Conservation (phyloP, 1,140 invertebrate genomes). For the Myzus persicae region DNA sequence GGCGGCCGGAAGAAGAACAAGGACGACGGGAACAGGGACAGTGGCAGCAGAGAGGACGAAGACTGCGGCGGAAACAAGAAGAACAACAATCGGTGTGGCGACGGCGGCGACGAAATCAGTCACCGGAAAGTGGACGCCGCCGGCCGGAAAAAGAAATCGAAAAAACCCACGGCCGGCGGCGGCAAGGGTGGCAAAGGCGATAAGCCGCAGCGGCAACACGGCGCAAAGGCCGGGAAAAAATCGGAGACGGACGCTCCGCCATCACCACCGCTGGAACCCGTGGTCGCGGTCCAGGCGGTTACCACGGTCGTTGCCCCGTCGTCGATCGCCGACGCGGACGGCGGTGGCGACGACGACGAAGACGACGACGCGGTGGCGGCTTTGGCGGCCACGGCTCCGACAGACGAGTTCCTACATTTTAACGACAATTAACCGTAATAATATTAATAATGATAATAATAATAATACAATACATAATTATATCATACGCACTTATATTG, state of each 20-base stretch:
- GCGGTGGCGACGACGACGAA: background rate
- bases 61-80: conserved; percentile 40
- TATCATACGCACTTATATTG: background rate
- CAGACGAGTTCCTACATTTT: conserved; percentile 47
- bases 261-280: conserved; percentile 79
- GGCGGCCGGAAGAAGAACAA: conserved; percentile 38
- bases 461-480: background rate
- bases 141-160: conserved; percentile 55
- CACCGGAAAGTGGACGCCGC: conserved; percentile 41
- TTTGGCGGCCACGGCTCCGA: background rate
- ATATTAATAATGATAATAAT: background rate
- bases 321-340: background rate
- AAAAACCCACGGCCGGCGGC: background rate
- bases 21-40: conserved; percentile 51
- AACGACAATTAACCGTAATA: conserved; percentile 37
- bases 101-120: background rate
- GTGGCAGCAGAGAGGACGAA: conserved; percentile 33
- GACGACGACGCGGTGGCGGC: background rate
- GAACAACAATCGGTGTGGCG: background rate
- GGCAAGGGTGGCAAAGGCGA: background rate
- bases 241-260: conserved; percentile 67
- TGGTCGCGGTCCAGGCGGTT: conserved; percentile 62
- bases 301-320: conserved; percentile 1
- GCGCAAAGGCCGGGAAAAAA: conserved; percentile 82
- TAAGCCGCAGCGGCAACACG: conserved; percentile 64